Conservation (phyloP, 53 echinoderm and acorn worm species). For the Holothuria scabra region DNA sequence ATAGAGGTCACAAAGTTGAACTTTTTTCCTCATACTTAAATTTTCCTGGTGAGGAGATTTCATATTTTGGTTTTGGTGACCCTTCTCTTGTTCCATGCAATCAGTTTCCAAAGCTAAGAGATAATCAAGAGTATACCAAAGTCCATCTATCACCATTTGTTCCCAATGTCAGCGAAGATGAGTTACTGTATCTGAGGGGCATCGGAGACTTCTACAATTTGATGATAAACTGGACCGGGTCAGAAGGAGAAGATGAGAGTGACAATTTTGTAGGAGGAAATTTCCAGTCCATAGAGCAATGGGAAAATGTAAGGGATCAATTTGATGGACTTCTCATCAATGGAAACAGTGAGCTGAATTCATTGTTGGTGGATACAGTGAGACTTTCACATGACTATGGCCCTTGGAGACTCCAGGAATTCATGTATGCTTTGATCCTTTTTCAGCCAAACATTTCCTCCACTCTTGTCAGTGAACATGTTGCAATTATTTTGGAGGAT, state of each 20-base stretch:
- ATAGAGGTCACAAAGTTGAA: neutral
- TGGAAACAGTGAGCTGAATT: neutral
- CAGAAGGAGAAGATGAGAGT: too few relatives aligned
- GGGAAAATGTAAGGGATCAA: too few relatives aligned
- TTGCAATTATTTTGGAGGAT: neutral
- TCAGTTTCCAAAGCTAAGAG: neutral
- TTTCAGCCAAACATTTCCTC: neutral
- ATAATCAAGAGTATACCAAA: neutral
- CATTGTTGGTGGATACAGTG: neutral
- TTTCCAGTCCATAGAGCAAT: too few relatives aligned
- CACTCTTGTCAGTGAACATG: neutral
- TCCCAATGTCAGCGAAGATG: neutral
- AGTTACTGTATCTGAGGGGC: neutral
- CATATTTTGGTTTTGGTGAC: constrained; percentile 14
- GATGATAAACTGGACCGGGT: too few relatives aligned
- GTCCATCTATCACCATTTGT: neutral
- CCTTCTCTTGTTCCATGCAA: neutral
- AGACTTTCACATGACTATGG: neutral
- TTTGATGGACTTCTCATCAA: too few relatives aligned
- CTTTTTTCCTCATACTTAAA: constrained; percentile 15
- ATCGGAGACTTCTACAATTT: neutral
- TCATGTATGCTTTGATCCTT: neutral
- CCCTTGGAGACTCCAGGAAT: neutral
- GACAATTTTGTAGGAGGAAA: too few relatives aligned
- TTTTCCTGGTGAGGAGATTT: neutral